Conservation (phyloP, 2,797 vertebrate species). For the Coregonus suidteri region DNA sequence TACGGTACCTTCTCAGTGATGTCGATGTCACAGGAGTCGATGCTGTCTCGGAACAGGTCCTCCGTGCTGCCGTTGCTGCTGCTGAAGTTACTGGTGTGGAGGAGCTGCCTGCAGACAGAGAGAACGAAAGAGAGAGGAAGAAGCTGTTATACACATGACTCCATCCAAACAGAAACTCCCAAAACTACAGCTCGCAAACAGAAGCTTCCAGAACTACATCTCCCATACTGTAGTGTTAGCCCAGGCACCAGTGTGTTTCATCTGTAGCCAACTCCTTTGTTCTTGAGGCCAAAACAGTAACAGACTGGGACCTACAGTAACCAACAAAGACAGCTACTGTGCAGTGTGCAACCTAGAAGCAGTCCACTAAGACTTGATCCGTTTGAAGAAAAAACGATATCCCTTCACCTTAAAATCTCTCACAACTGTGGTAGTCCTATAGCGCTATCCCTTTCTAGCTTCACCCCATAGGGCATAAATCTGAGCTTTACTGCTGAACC, state of each 20-base stretch:
- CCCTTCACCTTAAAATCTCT: background rate
- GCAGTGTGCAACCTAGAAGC: background rate
- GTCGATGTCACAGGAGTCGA: constrained; percentile 93
- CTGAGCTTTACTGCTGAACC: background rate
- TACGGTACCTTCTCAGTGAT: constrained; percentile 90
- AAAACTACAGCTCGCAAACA: background rate
- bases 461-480: background rate
- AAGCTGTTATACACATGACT: constrained; percentile 31
- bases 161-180: background rate
- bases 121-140: constrained; percentile 30
- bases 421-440: background rate
- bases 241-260: background rate
- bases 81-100: constrained; percentile 96
- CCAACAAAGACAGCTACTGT: background rate
- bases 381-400: background rate
- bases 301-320: background rate
- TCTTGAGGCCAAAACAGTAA: background rate
- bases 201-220: no score
- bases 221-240: background rate
- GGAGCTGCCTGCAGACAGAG: constrained; percentile 83
- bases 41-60: constrained; percentile 94
- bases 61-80: constrained; percentile 97
- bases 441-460: background rate
- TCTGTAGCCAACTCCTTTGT: background rate
- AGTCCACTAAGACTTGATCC: background rate